A percentile compares a stretch with the other conserved stretches of the same genome.
phyloP scores from a whole-genome alignment of 1,140 invertebrate species.

The Macrobrachium rosenbergii region DNA sequence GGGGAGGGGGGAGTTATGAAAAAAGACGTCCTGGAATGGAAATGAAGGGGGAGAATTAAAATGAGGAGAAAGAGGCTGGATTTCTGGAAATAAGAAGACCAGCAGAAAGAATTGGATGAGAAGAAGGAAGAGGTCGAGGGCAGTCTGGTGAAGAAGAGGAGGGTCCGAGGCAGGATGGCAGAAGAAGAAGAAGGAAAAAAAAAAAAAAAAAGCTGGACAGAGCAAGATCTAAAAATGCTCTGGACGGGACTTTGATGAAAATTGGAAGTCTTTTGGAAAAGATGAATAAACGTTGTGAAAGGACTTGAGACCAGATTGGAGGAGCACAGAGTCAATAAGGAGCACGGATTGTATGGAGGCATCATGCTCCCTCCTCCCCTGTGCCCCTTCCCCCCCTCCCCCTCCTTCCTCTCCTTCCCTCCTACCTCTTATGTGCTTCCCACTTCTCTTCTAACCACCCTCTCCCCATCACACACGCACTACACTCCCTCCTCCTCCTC shows the following conservation, averaged over 20 bases:
- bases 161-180: conserved; percentile 6
- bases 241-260: conserved; percentile 53
- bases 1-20: too few relatives aligned
- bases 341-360: conserved; percentile 18
- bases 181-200: conserved; percentile 8
- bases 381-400: neutral
- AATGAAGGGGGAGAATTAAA: too few relatives aligned
- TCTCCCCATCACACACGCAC: neutral
- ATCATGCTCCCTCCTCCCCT: neutral
- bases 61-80: neutral
- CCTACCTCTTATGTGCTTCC: neutral
- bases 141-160: conserved; percentile 1
- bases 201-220: conserved; percentile 21
- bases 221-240: conserved; percentile 38
- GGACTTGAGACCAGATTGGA: conserved; percentile 43
- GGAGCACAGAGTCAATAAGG: conserved; percentile 43
- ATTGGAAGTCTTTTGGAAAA: conserved; percentile 39
- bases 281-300: conserved; percentile 51
- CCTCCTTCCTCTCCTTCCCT: neutral
- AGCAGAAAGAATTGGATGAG: conserved; percentile 2
- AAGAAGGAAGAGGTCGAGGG: too few relatives aligned
- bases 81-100: conserved; percentile 1
- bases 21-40: too few relatives aligned
- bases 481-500: neutral
- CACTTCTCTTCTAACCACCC: neutral